Conservation (phyloP, 1,140 invertebrate genomes). For the Drosophila willistoni region DNA sequence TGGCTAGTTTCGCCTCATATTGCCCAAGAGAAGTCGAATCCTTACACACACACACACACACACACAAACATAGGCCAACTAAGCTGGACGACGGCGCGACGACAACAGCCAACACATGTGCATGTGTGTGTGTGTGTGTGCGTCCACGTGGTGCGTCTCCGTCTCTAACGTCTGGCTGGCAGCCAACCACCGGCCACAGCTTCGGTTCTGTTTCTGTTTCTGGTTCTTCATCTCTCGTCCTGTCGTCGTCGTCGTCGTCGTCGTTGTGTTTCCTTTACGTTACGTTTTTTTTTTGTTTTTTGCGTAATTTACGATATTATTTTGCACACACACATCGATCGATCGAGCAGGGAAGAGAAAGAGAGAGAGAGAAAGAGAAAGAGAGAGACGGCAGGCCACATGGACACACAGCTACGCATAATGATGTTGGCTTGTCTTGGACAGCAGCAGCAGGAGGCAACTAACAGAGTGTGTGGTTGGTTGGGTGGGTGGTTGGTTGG, state of each 20-base stretch:
- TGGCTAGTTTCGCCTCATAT: constrained; percentile 34
- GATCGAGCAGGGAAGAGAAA: neutral
- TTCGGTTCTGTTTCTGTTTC: constrained; percentile 16
- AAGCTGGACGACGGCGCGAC: constrained; percentile 25
- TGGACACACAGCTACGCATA: constrained; percentile 76
- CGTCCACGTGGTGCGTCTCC: constrained; percentile 55
- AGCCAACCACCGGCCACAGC: constrained; percentile 62
- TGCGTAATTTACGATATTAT: constrained; percentile 82
- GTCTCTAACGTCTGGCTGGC: constrained; percentile 59
- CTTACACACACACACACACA: constrained; percentile 17
- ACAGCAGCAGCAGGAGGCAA: constrained; percentile 64
- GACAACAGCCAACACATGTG: constrained; percentile 23
- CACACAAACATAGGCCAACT: constrained; percentile 13
- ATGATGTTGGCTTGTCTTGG: constrained; percentile 80
- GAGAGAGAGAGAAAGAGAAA: neutral
- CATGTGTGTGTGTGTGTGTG: constrained; percentile 26
- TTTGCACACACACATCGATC: constrained; percentile 60
- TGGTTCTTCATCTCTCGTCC: too few species aligned
- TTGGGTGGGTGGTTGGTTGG: constrained; percentile 13
- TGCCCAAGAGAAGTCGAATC: constrained; percentile 16
- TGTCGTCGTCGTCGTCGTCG: constrained; percentile 21
- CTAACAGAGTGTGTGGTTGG: constrained; percentile 22
- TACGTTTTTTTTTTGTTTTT: constrained; percentile 63
- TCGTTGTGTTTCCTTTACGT: constrained; percentile 23
- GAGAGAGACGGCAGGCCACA: constrained; percentile 23